A percentile compares a stretch with the other conserved stretches of the same genome.
Conservation (phyloP, 2,888 invertebrate genomes). For the Pegoplata infirma region DNA sequence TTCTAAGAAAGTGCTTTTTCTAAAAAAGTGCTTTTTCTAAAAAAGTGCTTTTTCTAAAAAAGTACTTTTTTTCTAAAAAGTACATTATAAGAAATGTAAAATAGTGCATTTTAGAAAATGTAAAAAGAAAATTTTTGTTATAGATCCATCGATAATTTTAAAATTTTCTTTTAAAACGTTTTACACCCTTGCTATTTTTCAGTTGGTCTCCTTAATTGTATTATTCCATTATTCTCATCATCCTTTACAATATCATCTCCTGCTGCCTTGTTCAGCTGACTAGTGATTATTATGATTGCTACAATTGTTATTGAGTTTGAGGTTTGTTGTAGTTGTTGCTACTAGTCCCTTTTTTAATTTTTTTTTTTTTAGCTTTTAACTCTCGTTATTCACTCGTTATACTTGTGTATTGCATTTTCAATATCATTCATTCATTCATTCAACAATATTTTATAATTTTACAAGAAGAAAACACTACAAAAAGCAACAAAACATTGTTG, state of each 20-base stretch:
- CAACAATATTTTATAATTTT: slow-evolving; percentile 52
- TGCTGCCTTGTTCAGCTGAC: slow-evolving; percentile 1
- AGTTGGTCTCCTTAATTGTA: not conserved
- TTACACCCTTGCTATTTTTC: too few species aligned
- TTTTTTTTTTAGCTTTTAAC: slow-evolving; percentile 26
- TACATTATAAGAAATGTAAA: too few species aligned
- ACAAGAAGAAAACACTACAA: slow-evolving; percentile 18
- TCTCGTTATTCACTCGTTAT: slow-evolving; percentile 43
- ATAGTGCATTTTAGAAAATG: too few species aligned
- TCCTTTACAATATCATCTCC: not conserved
- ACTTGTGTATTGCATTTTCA: slow-evolving; percentile 53
- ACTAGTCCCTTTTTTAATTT: not conserved
- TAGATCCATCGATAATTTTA: too few species aligned
- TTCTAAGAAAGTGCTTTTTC: too few species aligned
- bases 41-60: too few species aligned
- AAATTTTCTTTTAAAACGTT: too few species aligned
- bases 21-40: too few species aligned
- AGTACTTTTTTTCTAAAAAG: too few species aligned
- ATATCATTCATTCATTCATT: slow-evolving; percentile 51
- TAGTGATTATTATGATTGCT: slow-evolving; percentile 55
- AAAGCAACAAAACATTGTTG: slow-evolving; percentile 37
- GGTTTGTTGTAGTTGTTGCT: slow-evolving; percentile 37
- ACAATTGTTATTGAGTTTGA: slow-evolving; percentile 59
- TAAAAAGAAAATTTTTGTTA: too few species aligned
- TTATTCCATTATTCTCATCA: not conserved